These are phyloP conservation scores for Liolophura sinensis DNA, from an alignment of 1,140 invertebrate species.

Conservation along the genomic window DNA sequence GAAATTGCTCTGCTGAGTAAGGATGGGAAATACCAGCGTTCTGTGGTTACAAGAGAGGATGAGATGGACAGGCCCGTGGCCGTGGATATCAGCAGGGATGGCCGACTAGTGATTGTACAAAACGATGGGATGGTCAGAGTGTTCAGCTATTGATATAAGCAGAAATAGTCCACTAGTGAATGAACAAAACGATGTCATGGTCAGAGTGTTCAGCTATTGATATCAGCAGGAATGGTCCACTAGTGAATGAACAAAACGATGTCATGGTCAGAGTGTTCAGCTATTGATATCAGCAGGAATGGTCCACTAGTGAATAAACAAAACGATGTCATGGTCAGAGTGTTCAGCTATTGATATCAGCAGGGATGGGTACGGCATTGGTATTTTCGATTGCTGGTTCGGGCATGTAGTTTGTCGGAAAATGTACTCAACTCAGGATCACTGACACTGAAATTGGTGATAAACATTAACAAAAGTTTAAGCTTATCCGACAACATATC, in stretches of 20 bases:
- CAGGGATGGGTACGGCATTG: no score
- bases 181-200: conserved; percentile 49
- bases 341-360: conserved; percentile 34
- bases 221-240: not conserved
- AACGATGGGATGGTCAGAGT: conserved; percentile 51
- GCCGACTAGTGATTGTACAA: conserved; percentile 45
- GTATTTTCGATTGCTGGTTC: no score
- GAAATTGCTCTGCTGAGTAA: conserved; percentile 42
- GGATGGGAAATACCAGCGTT: conserved; percentile 41
- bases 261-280: no score
- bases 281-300: conserved; percentile 34
- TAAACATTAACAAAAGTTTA: no score
- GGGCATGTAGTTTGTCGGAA: no score
- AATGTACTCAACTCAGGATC: no score
- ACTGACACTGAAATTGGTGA: no score
- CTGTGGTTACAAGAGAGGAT: conserved; percentile 37
- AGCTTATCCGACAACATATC: no score
- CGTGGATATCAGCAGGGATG: conserved; percentile 34
- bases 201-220: conserved; percentile 45
- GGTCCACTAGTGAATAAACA: conserved; percentile 45
- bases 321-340: conserved; percentile 49
- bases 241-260: no score
- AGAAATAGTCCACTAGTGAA: conserved; percentile 37
- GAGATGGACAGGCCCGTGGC: conserved; percentile 41
- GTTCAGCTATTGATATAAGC: conserved; percentile 40